phyloP scores from a whole-genome alignment of 1,140 invertebrate genomes.

The Zaprionus tsacasi region DNA sequence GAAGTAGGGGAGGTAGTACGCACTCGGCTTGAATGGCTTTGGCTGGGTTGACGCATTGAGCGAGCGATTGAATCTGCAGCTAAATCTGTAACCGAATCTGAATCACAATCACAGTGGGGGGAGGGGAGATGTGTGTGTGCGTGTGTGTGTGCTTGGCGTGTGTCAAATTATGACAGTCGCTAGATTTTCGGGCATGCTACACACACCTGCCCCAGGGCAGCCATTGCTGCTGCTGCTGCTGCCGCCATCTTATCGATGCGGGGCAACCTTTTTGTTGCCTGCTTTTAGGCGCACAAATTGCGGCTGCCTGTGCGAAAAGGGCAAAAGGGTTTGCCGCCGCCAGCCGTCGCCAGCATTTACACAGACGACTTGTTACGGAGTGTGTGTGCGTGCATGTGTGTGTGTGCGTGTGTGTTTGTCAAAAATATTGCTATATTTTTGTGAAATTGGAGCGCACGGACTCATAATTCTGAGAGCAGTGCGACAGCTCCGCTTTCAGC shows the following conservation, averaged over 20 bases:
- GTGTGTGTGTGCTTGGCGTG: slow-evolving; percentile 41
- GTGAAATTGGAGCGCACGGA: slow-evolving; percentile 29
- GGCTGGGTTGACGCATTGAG: slow-evolving; percentile 56
- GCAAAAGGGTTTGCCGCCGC: slow-evolving; percentile 42
- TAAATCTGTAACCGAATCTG: slow-evolving; percentile 31
- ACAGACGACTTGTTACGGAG: slow-evolving; percentile 61
- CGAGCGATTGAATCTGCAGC: slow-evolving; percentile 67
- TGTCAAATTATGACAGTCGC: slow-evolving; percentile 67
- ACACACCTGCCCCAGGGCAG: slow-evolving; percentile 31
- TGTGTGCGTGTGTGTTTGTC: slow-evolving; percentile 4
- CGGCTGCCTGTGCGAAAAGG: slow-evolving; percentile 36
- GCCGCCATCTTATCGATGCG: slow-evolving; percentile 54
- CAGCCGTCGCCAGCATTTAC: slow-evolving; percentile 47
- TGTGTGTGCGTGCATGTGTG: no score
- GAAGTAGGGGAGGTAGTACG: slow-evolving; percentile 24
- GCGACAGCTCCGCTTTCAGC: slow-evolving; percentile 14
- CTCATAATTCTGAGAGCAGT: slow-evolving; percentile 37
- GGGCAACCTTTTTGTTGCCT: slow-evolving; percentile 55
- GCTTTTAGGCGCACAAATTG: slow-evolving; percentile 65
- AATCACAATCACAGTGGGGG: slow-evolving; percentile 11
- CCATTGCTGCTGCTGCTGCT: background rate
- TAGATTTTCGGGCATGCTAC: slow-evolving; percentile 35
- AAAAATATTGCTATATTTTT: slow-evolving; percentile 55
- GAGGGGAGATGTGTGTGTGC: slow-evolving; percentile 1
- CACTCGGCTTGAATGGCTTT: slow-evolving; percentile 23